Evolutionary conservation across 2,797 vertebrate genomes (phyloP).

Genomic region (Schizopygopsis pylzovi): DNA sequence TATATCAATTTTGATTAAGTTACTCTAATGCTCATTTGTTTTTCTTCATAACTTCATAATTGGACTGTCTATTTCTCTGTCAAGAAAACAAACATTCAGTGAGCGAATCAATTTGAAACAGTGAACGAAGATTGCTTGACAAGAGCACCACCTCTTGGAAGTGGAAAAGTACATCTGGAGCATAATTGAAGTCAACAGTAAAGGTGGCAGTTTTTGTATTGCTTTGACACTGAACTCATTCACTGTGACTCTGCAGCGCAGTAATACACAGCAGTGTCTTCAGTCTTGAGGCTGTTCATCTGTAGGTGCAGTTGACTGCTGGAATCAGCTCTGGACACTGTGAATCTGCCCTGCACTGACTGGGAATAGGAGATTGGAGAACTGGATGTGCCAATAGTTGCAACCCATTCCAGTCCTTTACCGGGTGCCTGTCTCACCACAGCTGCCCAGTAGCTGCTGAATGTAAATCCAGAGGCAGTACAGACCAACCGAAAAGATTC

Average conservation of each 20-base stretch:
- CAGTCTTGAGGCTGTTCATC: background rate
- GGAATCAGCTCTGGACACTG: background rate
- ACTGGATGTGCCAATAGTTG: no score
- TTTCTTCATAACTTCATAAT: no score
- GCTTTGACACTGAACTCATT: background rate
- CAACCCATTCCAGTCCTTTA: no score
- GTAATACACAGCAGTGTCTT: conserved; percentile 21
- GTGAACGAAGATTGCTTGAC: background rate
- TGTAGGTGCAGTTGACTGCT: background rate
- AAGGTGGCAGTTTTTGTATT: background rate
- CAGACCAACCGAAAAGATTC: no score
- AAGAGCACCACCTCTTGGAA: background rate
- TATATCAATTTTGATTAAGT: no score
- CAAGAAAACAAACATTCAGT: background rate
- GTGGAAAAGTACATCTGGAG: background rate
- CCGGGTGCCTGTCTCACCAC: no score
- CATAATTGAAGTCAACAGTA: background rate
- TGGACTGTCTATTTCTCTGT: no score
- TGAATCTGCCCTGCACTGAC: no score
- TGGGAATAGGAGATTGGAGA: no score
- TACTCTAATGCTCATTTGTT: no score
- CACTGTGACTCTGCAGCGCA: background rate
- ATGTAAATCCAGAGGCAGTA: no score
- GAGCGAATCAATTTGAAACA: background rate
- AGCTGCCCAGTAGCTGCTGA: no score